Conservation (phyloP, 1,140 invertebrate genomes). For the Rhopalosiphum maidis region DNA sequence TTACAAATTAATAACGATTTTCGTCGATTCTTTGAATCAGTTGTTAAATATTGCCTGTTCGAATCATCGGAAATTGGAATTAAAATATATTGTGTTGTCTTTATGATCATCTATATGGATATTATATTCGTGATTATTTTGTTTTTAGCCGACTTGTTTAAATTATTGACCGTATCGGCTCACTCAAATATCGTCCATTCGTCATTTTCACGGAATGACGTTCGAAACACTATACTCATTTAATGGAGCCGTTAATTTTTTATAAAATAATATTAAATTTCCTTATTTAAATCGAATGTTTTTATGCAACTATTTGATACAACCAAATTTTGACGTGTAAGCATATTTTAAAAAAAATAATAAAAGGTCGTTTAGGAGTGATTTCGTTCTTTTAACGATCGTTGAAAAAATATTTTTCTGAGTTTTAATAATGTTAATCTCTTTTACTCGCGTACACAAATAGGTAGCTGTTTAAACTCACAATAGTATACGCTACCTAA, state of each 20-base stretch:
- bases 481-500: not conserved
- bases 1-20: not conserved
- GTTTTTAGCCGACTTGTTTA: slow-evolving; percentile 4
- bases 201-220: slow-evolving; percentile 35
- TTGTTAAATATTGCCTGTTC: slow-evolving; percentile 1
- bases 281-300: not conserved
- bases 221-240: slow-evolving; percentile 12
- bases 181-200: slow-evolving; percentile 15
- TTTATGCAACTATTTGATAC: not conserved
- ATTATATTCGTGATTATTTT: not conserved
- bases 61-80: slow-evolving; percentile 22
- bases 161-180: slow-evolving; percentile 25
- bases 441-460: not conserved
- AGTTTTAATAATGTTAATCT: not conserved
- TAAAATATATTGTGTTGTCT: slow-evolving; percentile 13
- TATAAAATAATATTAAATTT: slow-evolving; percentile 31
- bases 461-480: not conserved
- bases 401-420: not conserved
- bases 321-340: not conserved
- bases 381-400: not conserved
- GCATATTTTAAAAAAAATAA: not conserved
- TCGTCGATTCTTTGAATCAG: slow-evolving; percentile 28
- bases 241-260: not conserved
- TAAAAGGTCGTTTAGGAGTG: not conserved
- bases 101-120: not conserved